phyloP scores from a whole-genome alignment of 2,888 invertebrate genomes.

The Timema cristinae region DNA sequence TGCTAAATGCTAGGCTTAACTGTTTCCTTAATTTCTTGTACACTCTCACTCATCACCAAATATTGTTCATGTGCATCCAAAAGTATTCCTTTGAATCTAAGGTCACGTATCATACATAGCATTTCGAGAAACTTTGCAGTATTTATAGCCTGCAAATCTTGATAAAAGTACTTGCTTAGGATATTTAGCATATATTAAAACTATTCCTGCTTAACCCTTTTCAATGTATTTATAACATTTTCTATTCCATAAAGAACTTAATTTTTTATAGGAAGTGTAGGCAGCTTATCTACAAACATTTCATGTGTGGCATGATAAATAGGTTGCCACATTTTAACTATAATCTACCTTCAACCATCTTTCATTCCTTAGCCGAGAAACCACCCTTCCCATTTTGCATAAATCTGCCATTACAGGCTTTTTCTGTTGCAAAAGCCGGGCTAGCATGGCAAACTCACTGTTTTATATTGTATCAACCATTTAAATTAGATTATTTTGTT shows the following conservation, averaged over 20 bases:
- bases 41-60: neutral
- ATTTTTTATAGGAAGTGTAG: constrained; percentile 14
- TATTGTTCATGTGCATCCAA: neutral
- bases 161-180: no score
- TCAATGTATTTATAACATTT: neutral
- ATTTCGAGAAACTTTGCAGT: neutral
- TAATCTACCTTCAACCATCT: constrained; percentile 4
- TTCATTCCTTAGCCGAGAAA: constrained; percentile 13
- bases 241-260: constrained; percentile 9
- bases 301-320: constrained; percentile 4
- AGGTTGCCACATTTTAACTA: constrained; percentile 4
- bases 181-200: neutral
- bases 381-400: constrained; percentile 6
- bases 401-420: constrained; percentile 17
- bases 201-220: neutral
- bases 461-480: constrained; percentile 17
- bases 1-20: neutral
- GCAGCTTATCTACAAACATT: constrained; percentile 13
- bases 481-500: neutral
- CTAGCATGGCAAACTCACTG: constrained; percentile 11
- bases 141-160: neutral
- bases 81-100: constrained; percentile 15
- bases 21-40: neutral
- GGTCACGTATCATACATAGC: constrained; percentile 17
- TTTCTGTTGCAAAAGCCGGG: neutral